A percentile compares a stretch with the other conserved stretches of the same genome.
These are phyloP conservation scores for Butastur rufipennis DNA, from an alignment of 2,113 vertebrate species.

Conservation along the genomic window DNA sequence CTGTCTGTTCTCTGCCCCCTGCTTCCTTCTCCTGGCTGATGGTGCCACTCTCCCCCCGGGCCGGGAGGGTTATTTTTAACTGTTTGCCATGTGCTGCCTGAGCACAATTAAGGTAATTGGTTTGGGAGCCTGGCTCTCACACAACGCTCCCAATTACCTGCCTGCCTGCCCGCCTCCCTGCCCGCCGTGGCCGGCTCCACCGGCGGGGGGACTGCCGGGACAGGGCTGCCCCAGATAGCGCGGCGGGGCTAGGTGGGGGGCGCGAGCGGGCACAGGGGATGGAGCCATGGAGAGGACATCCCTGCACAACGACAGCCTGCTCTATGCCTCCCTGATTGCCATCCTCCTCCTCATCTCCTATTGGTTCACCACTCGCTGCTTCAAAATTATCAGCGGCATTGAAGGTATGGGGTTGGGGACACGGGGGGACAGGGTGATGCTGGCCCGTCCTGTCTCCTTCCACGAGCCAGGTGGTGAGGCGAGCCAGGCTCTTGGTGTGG, in stretches of 20 bases:
- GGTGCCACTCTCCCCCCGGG: slow-evolving; percentile 27
- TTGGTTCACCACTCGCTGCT: slow-evolving; percentile 70
- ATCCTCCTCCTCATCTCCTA: slow-evolving; percentile 71
- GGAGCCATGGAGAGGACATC: slow-evolving; percentile 70
- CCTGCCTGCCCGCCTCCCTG: slow-evolving; percentile 39
- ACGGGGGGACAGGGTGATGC: background rate
- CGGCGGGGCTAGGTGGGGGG: background rate
- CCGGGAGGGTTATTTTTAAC: slow-evolving; percentile 69
- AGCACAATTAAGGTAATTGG: slow-evolving; percentile 73
- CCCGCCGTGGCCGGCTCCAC: background rate
- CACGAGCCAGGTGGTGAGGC: rapidly evolving
- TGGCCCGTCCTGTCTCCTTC: rapidly evolving
- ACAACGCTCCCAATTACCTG: slow-evolving; percentile 55
- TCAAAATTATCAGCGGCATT: slow-evolving; percentile 68
- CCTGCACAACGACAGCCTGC: slow-evolving; percentile 68
- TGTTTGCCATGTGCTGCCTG: slow-evolving; percentile 59
- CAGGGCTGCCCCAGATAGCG: slow-evolving; percentile 42
- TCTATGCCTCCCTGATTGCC: slow-evolving; percentile 68
- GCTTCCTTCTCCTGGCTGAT: background rate
- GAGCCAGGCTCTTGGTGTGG: background rate
- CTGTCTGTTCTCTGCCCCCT: background rate
- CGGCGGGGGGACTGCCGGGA: background rate
- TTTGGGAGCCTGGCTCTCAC: slow-evolving; percentile 66
- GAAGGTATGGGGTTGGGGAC: slow-evolving; percentile 48
- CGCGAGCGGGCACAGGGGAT: background rate